Conservation (phyloP, 2,113 vertebrate species). For the Felis chaus region DNA sequence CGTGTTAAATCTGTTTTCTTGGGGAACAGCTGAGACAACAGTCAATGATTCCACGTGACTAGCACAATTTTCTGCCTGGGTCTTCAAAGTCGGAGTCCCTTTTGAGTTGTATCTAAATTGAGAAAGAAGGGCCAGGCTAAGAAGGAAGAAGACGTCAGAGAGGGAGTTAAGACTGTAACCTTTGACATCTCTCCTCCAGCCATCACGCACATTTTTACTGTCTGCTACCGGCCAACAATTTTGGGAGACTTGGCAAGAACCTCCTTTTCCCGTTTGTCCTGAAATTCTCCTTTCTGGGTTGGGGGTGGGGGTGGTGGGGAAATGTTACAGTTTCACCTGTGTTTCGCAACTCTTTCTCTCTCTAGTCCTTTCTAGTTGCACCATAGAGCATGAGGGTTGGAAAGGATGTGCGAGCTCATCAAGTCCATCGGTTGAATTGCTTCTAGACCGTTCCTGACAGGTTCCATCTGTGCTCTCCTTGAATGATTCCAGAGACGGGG, state of each 20-base stretch:
- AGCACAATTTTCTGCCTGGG: slow-evolving; percentile 52
- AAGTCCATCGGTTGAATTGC: background rate
- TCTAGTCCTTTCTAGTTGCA: background rate
- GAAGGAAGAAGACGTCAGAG: background rate
- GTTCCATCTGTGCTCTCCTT: background rate
- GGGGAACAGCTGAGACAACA: slow-evolving; percentile 68
- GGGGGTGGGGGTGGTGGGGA: too few relatives aligned
- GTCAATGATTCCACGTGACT: slow-evolving; percentile 56
- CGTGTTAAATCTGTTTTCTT: slow-evolving; percentile 66
- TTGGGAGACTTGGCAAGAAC: background rate
- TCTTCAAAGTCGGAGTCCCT: slow-evolving; percentile 57
- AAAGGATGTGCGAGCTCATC: background rate
- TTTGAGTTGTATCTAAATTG: slow-evolving; percentile 56
- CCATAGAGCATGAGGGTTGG: background rate
- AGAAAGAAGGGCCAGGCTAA: slow-evolving; percentile 28
- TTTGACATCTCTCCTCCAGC: background rate
- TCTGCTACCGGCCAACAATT: background rate
- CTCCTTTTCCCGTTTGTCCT: background rate
- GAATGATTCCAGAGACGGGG: background rate
- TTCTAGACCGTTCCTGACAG: background rate
- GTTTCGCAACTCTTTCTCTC: background rate
- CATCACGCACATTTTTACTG: background rate
- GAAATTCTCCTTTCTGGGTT: background rate
- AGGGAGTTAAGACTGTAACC: background rate
- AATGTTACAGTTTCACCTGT: background rate